These are phyloP conservation scores for Littorina saxatilis DNA, from an alignment of 1,140 invertebrate genomes.

Conservation along the genomic window DNA sequence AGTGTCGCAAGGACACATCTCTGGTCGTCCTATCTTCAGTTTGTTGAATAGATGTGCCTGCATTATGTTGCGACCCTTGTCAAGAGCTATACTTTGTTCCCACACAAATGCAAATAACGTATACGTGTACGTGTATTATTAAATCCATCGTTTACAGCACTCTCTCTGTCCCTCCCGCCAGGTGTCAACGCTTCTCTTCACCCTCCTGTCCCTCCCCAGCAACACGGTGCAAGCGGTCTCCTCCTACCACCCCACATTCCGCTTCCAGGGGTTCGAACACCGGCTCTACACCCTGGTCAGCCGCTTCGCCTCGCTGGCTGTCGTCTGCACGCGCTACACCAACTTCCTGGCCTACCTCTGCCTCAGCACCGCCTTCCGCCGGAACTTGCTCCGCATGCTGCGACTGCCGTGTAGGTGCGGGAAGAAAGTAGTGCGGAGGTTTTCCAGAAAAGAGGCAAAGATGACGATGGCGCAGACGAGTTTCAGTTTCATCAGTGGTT, in stretches of 20 bases:
- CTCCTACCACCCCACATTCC: slow-evolving; percentile 29
- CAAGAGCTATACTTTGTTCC: too few relatives aligned
- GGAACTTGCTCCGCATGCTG: slow-evolving; percentile 9
- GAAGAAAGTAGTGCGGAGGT: slow-evolving; percentile 13
- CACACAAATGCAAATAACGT: too few relatives aligned
- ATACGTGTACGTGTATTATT: too few relatives aligned
- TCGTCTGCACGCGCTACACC: neutral
- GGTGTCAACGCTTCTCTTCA: slow-evolving; percentile 8
- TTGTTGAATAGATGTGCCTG: too few relatives aligned
- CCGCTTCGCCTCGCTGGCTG: neutral
- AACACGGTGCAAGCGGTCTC: slow-evolving; percentile 23
- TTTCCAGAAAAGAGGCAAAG: neutral
- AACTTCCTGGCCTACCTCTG: slow-evolving; percentile 21
- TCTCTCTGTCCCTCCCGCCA: slow-evolving; percentile 11
- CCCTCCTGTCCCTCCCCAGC: slow-evolving; percentile 18
- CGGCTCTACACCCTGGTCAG: neutral
- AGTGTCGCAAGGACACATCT: too few relatives aligned
- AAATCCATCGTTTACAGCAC: too few relatives aligned
- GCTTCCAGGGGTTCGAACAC: neutral
- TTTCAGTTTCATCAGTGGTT: too few relatives aligned
- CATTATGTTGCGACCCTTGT: too few relatives aligned
- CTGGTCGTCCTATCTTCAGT: too few relatives aligned
- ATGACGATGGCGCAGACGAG: too few relatives aligned
- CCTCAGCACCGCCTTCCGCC: slow-evolving; percentile 28
- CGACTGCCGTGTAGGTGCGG: too few relatives aligned